phyloP scores from a whole-genome alignment of 2,888 invertebrate genomes.

The Tipula lateralis region DNA sequence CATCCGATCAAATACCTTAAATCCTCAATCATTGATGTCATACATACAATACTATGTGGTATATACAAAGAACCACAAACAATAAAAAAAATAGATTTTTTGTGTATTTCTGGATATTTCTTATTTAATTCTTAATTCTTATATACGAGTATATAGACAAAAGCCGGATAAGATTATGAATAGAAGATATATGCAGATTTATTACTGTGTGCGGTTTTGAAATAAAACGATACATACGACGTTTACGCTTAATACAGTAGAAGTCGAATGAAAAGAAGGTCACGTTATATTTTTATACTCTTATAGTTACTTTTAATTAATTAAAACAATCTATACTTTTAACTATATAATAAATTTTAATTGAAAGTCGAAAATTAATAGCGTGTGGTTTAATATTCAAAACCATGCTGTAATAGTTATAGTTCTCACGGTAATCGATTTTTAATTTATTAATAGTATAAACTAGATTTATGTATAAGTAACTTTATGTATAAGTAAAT shows the following conservation, averaged over 20 bases:
- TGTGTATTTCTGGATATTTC: not conserved
- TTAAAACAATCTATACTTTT: not conserved
- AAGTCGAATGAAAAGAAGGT: not conserved
- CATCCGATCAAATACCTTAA: not conserved
- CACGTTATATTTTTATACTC: not conserved
- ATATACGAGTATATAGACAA: not conserved
- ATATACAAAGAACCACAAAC: not conserved
- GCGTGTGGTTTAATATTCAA: not conserved
- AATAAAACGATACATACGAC: not conserved
- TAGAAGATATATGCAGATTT: conserved; percentile 6
- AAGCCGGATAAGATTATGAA: conserved; percentile 11
- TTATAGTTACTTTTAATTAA: not conserved
- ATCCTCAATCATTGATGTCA: conserved; percentile 5
- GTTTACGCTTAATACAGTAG: not conserved
- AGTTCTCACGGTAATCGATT: not conserved
- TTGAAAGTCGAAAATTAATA: not conserved
- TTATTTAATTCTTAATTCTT: not conserved
- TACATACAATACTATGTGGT: no score
- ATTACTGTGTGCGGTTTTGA: conserved; percentile 19
- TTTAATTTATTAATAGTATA: not conserved
- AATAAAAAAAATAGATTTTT: not conserved
- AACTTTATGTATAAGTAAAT: no score
- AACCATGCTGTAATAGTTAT: not conserved
- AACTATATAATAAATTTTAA: not conserved
- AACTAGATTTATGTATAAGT: not conserved